Conservation (phyloP, 1,140 invertebrate genomes). For the Dinothrombium tinctorium region DNA sequence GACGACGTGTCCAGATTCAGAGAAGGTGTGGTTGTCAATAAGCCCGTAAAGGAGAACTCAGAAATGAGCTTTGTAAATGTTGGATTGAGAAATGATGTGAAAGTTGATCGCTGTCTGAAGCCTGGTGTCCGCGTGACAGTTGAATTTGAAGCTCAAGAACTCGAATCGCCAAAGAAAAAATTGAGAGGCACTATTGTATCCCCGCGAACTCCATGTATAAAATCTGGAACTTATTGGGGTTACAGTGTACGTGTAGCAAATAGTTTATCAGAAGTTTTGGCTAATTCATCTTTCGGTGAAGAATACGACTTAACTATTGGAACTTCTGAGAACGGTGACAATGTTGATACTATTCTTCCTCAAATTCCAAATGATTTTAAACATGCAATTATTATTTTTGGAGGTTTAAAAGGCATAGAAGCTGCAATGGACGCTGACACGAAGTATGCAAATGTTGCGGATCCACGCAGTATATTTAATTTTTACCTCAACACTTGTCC, state of each 20-base stretch:
- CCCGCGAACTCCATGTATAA: constrained; percentile 41
- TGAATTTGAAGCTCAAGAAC: constrained; percentile 22
- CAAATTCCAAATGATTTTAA: constrained; percentile 4
- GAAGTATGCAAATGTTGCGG: constrained; percentile 36
- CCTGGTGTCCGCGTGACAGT: constrained; percentile 69
- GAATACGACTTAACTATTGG: constrained; percentile 56
- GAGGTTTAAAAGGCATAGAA: constrained; percentile 75
- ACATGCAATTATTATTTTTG: constrained; percentile 57
- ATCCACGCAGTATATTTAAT: constrained; percentile 60
- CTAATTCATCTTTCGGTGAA: constrained; percentile 47
- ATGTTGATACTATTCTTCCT: constrained; percentile 42
- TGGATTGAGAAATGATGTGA: constrained; percentile 39
- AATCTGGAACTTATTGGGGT: constrained; percentile 80
- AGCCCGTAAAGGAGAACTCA: constrained; percentile 40
- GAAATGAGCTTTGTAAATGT: constrained; percentile 56
- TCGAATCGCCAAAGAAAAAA: background rate
- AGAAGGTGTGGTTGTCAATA: constrained; percentile 57
- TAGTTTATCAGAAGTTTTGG: constrained; percentile 57
- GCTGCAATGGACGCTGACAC: constrained; percentile 60
- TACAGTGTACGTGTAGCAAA: constrained; percentile 66
- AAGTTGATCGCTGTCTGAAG: constrained; percentile 46
- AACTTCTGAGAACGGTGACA: constrained; percentile 70
- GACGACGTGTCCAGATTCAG: constrained; percentile 38
- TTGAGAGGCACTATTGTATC: constrained; percentile 20
- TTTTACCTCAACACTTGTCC: constrained; percentile 81